Evolutionary conservation across 1,140 invertebrate species (phyloP).

Genomic region (Plodia interpunctella): DNA sequence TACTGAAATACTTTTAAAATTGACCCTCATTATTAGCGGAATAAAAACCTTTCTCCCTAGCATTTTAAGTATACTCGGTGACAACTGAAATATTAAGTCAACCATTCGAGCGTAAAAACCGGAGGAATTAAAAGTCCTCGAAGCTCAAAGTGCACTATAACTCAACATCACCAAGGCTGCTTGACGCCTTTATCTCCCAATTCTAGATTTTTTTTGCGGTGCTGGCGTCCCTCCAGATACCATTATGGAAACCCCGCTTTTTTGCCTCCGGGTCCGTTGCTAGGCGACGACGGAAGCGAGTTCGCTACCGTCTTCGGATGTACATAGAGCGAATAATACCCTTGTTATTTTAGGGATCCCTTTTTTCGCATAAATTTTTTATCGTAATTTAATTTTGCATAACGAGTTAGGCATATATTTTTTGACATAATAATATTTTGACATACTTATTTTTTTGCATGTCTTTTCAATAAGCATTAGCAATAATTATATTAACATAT

Average conservation of each 20-base stretch:
- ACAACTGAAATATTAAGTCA: neutral
- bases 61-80: too few relatives aligned
- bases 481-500: too few relatives aligned
- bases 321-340: neutral
- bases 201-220: conserved; percentile 18
- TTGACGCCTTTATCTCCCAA: conserved; percentile 18
- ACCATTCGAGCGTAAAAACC: neutral
- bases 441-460: too few relatives aligned
- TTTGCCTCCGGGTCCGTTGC: conserved; percentile 14
- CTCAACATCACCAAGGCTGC: conserved; percentile 16
- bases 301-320: neutral
- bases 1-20: too few relatives aligned
- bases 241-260: conserved; percentile 25
- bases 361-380: too few relatives aligned
- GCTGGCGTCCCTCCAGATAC: conserved; percentile 24
- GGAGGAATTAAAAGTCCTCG: conserved; percentile 17
- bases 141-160: conserved; percentile 17
- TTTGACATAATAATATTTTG: too few relatives aligned
- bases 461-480: too few relatives aligned
- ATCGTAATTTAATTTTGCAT: too few relatives aligned
- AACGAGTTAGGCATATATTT: too few relatives aligned
- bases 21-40: neutral
- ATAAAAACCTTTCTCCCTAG: too few relatives aligned
- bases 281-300: conserved; percentile 8
- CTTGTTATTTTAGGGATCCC: too few relatives aligned